Conservation (phyloP, 2,888 invertebrate species). For the Strigamia crassipes region DNA sequence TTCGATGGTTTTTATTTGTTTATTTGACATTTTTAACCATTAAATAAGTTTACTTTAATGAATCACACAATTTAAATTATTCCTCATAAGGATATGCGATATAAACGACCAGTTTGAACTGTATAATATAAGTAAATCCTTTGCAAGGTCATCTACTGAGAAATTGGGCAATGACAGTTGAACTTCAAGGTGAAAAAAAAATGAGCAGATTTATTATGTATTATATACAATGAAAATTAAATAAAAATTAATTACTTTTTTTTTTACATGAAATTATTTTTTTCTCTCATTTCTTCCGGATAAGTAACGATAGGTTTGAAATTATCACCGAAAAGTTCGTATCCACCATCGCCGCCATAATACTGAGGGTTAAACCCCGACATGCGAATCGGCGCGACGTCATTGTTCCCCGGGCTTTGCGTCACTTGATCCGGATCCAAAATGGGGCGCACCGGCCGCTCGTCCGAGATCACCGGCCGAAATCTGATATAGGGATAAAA, state of each 20-base stretch:
- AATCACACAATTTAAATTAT: no score
- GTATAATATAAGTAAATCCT: no score
- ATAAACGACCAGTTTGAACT: no score
- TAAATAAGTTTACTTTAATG: no score
- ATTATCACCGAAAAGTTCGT: background rate
- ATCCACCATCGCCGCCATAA: background rate
- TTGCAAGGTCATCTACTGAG: background rate
- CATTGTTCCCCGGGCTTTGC: background rate
- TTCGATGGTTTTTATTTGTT: no score
- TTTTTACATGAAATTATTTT: background rate
- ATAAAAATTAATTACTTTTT: background rate
- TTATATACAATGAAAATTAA: background rate
- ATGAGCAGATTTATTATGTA: background rate
- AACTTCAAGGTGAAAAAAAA: conserved; percentile 15
- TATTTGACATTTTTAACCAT: no score
- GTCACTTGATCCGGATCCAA: background rate
- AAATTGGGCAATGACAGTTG: background rate
- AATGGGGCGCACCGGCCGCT: background rate
- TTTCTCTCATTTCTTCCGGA: background rate
- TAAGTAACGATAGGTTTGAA: background rate
- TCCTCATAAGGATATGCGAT: no score
- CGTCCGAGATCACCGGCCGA: background rate
- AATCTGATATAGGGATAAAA: background rate
- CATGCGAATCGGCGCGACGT: background rate
- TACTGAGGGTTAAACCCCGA: background rate